Evolutionary conservation across 2,113 vertebrate genomes (phyloP), one percentile per base, ranked within the genome.

Genomic region (Lamprotornis superbus): DNA sequence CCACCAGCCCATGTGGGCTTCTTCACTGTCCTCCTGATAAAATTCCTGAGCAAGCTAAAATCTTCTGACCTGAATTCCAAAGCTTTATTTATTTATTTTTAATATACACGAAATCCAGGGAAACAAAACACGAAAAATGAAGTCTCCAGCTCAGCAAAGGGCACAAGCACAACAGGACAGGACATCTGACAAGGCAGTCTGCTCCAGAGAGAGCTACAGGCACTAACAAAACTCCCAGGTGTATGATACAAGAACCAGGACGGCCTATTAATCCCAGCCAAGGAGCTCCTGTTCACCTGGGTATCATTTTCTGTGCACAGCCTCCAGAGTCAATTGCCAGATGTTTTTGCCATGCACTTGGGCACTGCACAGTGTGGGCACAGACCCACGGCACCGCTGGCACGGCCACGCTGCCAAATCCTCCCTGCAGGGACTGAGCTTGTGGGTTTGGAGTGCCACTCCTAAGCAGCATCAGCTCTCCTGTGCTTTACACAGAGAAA

Each of bases 301-400:
- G 15, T 30, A 49, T 42, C 12, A 20, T 70, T 84, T 64, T 23
- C 56, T 40, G 25, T 53, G 57, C 42, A 18, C 57, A 59, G 37
- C 39, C 47, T 40, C 55, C 44, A 35, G n/a, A 84, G 40, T 10
- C 59, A 63, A 35, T 3, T 7, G 7, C 33, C 82, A 90, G 49
- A 15, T 3, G 2, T n/a, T 73, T 37, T 9, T 47, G 37, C 12
- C 0, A 1, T 4, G 30, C 44, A 6, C 17, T 20, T 65, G 46
- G 50, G 63, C 31, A 39, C 44, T 1, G 2, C 33, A 7, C 9
- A 25, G 33, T 10, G 31, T 0, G 0, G 40, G 50, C 80, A 74
- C 74, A 64, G 83, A 57, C 50, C 50, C 7, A 37, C 0, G 0
- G 68, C 76, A 56, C 65, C 0, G 0, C 69, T 52, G 74, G n/a